phyloP scores from a whole-genome alignment of 2,113 vertebrate genomes.

The Cranoglanis bouderius region DNA sequence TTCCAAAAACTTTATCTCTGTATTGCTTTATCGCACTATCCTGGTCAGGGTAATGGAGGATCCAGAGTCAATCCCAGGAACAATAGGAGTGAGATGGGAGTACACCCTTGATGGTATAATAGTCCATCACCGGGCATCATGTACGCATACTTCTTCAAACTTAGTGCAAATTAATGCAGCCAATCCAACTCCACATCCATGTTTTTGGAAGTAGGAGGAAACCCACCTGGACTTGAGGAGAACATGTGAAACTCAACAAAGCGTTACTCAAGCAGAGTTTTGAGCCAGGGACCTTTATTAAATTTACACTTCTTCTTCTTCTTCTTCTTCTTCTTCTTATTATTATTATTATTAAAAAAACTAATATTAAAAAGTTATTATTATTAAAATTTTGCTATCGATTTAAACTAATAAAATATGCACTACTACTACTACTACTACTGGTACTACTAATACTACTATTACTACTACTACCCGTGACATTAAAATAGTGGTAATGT shows the following conservation, averaged over 20 bases:
- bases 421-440: no score
- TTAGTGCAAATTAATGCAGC: background rate
- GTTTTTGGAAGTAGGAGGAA: background rate
- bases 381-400: background rate
- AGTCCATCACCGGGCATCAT: background rate
- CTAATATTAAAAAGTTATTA: no score
- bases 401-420: background rate
- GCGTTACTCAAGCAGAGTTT: background rate
- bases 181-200: background rate
- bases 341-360: background rate
- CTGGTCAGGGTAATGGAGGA: background rate
- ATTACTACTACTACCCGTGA: background rate
- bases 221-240: background rate
- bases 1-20: background rate
- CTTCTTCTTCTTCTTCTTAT: no score
- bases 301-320: background rate
- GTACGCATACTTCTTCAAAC: no score
- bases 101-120: background rate
- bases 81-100: background rate
- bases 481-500: background rate
- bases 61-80: background rate
- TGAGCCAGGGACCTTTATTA: background rate
- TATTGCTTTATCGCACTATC: background rate
- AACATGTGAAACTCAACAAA: background rate
- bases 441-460: no score